Evolutionary conservation across 2,113 vertebrate species (phyloP), one percentile per base, ranked within the genome.

Genomic region (Synodontis membranacea): DNA sequence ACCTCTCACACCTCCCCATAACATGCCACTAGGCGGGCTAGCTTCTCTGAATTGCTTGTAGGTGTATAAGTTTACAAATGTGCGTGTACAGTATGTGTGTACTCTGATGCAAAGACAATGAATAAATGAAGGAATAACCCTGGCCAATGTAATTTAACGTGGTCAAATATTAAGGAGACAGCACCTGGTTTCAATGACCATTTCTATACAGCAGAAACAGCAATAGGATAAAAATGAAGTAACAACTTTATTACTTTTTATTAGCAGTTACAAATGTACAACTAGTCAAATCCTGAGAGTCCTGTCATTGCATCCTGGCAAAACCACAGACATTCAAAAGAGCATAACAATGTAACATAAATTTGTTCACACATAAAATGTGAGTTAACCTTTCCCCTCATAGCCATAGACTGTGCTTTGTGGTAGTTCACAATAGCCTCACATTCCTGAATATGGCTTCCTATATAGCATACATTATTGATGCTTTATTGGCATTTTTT

Each of bases 401-500:
- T 28, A 34, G n/a, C n/a, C 17, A 50, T 76, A 19, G 46, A 19
- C 10, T 34, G 46, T 79, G 75, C 54, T 79, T 48, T 31, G 39
- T 74, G 23, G 70, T 74, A 25, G 46, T 50, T 72, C 23, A 39
- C 42, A 75, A 46, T 0, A 74, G 72, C 72, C 15, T 75, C 44
- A 28, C 25, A 50, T 75, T 78, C 46, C 42, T 9, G 14, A n/a
- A 50, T 31, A 28, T 79, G 78, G 78, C 10, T 58, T 58, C 34
- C 78, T 80, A 39, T 80, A 79, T 23, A 37, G 37, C 75, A 76
- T 50, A 50, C 44, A 50, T 76, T 48, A 76, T 31, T 78, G n/a
- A 76, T 23, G 17, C 21, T 79, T 54, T 37, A 54, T 37, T 34
- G 37, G 7, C 48, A 54, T 50, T 28, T 37, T 54, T 34, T 79